These are phyloP conservation scores for Acrobasis consociella DNA, from an alignment of 2,888 invertebrate species.

Conservation along the genomic window DNA sequence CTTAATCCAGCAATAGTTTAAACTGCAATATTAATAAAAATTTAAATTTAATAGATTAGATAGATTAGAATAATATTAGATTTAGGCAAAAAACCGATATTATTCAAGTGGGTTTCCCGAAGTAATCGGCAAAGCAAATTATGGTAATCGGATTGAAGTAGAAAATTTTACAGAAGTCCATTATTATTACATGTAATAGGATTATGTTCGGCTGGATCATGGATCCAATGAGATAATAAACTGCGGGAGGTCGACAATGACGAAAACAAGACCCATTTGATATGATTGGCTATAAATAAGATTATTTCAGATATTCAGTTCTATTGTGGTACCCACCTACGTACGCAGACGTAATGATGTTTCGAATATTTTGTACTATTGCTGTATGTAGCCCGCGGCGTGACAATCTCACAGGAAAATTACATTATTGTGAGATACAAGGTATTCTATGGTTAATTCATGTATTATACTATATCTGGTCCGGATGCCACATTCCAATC, in stretches of 20 bases:
- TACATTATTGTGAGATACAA: too few species aligned
- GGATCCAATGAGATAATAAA: neutral
- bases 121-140: neutral
- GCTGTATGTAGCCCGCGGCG: too few species aligned
- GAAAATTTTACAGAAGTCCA: neutral
- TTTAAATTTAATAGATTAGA: neutral
- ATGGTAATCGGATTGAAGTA: neutral
- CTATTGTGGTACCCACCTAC: too few species aligned
- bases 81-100: neutral
- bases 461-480: too few species aligned
- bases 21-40: too few species aligned
- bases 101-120: neutral
- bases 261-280: neutral
- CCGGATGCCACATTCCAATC: too few species aligned
- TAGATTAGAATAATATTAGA: neutral
- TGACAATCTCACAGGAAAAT: too few species aligned
- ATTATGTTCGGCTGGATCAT: neutral
- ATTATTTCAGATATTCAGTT: neutral
- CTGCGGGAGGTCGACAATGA: neutral
- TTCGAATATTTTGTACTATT: too few species aligned
- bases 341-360: too few species aligned
- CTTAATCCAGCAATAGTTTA: too few species aligned
- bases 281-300: neutral
- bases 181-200: neutral
- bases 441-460: too few species aligned